Evolutionary conservation across 2,797 vertebrate species (phyloP), one percentile per base, ranked within the genome.

Genomic region (Tenualosa thibaudeaui): DNA sequence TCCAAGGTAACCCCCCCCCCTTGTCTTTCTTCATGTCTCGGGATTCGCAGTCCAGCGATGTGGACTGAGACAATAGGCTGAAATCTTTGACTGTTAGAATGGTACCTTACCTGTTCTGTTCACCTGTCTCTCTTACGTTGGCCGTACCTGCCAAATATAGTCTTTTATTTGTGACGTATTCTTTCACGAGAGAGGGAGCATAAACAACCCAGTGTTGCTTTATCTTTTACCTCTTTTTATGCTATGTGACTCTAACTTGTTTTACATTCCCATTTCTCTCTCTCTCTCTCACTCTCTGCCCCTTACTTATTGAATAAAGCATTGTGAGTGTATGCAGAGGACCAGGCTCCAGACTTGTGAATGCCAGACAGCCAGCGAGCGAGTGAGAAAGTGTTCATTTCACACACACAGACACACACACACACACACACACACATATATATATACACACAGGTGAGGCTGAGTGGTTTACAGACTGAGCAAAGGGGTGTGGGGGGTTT

Each of bases 251-350:
- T 40, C 68, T 71, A 24, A 26, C 22, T 43, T 86, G 0, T 88
- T 91, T 89, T 84, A 81, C 81, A 85, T 87, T 0, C 83, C 46
- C 50, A 9, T 9, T 51, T 51, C 51, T 84, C 60, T 60, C 82
- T 84, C 83, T 83, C 85, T 86, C 87, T 91, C 86, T 81, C 82
- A 86, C 87, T 37, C 40, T 83, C 65, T 68, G 84, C 88, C 92
- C 62, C 60, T 68, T 82, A 94, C 94, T 95, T 93, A 93, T 94
- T 92, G 65, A 96, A 95, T 94, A 93, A 95, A 95, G 92, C 81
- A 87, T 86, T 81, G 83, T 92, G 65, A 71, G 90, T 93, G 91
- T 91, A 87, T 78, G 85, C 88, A 90, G 81, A 91, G 68, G 84
- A 58, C 86, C 13, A 40, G 89, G 81, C 82, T 89, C 82, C 83